Evolutionary conservation across 2,888 invertebrate species (phyloP), one percentile per base, ranked within the genome.

Genomic region (Byasa hedistus): DNA sequence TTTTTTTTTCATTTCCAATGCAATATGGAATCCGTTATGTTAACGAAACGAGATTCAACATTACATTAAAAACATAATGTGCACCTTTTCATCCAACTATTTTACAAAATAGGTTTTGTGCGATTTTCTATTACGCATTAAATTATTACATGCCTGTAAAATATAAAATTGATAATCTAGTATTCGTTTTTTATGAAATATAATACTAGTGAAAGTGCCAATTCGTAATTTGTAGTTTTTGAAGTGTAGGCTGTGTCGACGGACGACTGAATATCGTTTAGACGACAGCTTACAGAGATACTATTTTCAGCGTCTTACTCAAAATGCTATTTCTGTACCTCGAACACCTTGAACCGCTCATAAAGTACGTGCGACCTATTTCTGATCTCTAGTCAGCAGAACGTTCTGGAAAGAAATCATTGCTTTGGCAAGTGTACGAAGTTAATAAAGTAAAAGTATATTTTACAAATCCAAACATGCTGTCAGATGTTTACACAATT

Each of bases 311-410:
- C 76, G 69, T 71, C 74, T 84, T 83, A 86, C 81, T 90, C 89
- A 90, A 70, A 70, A 68, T 64, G 77, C 82, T 91, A 91, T 90
- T 90, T 79, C 75, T 72, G 86, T 78, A 73, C 67, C 74, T 77
- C 77, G 74, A 73, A 79, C 81, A 82, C 89, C 90, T 90, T 90
- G 91, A 91, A 90, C 90, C 81, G 81, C 71, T 76, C 66, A 67
- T 67, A 63, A 76, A 64, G 71, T 77, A 82, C 85, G 80, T 81
- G 82, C 86, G 82, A 81, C 84, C 83, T 85, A 87, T 85, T 86
- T 88, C 77, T 81, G 81, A 82, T 81, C 83, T 83, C 79, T 81
- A 52, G 60, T 51, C 51, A 64, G 73, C 21, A 57, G 80, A 82
- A 82, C 73, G 68, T 83, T 83, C 85, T 80, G 76, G 80, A 80